Evolutionary conservation across 1,140 invertebrate species (phyloP).

Genomic region (Elymnias hypermnestra): DNA sequence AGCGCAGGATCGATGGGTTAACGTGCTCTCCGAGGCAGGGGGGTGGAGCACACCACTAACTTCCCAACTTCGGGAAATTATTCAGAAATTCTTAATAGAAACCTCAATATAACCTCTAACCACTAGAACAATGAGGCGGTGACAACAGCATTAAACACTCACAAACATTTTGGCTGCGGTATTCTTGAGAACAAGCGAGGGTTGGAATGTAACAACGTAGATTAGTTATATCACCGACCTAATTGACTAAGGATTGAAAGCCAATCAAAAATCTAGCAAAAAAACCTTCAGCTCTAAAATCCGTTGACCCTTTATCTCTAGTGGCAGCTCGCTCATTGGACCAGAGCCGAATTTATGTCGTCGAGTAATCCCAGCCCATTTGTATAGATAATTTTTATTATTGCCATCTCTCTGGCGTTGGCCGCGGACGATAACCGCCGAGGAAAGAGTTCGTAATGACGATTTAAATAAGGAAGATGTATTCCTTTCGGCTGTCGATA

Average conservation of each 20-base stretch:
- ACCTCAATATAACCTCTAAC: no score
- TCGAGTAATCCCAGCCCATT: constrained; percentile 70
- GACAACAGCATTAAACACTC: no score
- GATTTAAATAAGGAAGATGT: constrained; percentile 74
- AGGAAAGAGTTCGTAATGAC: constrained; percentile 74
- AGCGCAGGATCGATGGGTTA: no score
- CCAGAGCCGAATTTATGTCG: constrained; percentile 73
- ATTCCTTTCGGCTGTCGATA: constrained; percentile 65
- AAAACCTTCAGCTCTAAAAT: constrained; percentile 51
- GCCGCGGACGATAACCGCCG: constrained; percentile 58
- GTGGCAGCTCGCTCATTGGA: constrained; percentile 56
- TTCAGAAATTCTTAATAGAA: no score
- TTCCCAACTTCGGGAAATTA: no score
- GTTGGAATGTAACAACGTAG: constrained; percentile 11
- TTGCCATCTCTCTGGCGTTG: constrained; percentile 68
- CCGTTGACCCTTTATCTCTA: constrained; percentile 68
- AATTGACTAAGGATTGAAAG: constrained; percentile 22
- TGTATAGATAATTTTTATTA: constrained; percentile 77
- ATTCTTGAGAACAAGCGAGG: not conserved
- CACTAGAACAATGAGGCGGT: no score
- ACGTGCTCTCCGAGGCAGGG: no score
- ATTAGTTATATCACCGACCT: constrained; percentile 9
- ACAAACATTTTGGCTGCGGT: not conserved
- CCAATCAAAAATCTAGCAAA: constrained; percentile 50
- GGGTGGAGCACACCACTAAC: no score